phyloP scores from a whole-genome alignment of 1,140 invertebrate species.

The Bombyx mandarina region DNA sequence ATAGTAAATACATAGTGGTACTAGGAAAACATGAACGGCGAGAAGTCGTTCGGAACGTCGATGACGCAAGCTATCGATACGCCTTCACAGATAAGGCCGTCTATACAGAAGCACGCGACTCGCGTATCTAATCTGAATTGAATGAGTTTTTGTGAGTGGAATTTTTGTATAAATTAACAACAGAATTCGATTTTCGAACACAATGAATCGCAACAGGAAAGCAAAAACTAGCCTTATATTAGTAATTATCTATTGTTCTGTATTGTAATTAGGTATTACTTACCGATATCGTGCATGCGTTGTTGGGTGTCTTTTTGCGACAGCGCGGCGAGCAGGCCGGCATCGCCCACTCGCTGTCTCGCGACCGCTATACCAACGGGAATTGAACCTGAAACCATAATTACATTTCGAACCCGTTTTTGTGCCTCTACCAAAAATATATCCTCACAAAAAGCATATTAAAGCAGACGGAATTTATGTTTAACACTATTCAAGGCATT shows the following conservation, averaged over 20 bases:
- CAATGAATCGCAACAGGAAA: too few relatives aligned
- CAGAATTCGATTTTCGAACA: too few relatives aligned
- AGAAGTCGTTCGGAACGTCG: conserved; percentile 27
- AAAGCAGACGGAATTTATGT: too few relatives aligned
- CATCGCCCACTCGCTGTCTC: conserved; percentile 78
- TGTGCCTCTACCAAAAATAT: too few relatives aligned
- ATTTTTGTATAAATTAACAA: too few relatives aligned
- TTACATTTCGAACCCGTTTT: too few relatives aligned
- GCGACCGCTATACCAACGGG: conserved; percentile 90
- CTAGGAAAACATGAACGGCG: conserved; percentile 44
- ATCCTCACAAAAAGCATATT: too few relatives aligned
- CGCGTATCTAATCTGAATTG: conserved; percentile 5
- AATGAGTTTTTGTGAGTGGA: background rate
- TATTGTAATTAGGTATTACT: conserved; percentile 32
- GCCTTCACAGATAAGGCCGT: conserved; percentile 12
- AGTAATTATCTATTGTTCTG: too few relatives aligned
- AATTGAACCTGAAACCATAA: conserved; percentile 72
- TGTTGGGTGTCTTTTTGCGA: conserved; percentile 67
- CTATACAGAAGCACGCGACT: conserved; percentile 7
- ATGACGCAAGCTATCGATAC: conserved; percentile 25
- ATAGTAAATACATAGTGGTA: conserved; percentile 63
- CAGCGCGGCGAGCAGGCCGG: conserved; percentile 48
- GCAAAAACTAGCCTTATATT: too few relatives aligned
- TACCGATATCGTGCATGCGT: conserved; percentile 72
- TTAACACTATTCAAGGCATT: too few relatives aligned